phyloP scores from a whole-genome alignment of 2,888 invertebrate genomes.

The Enoplolaimus lenunculus region DNA sequence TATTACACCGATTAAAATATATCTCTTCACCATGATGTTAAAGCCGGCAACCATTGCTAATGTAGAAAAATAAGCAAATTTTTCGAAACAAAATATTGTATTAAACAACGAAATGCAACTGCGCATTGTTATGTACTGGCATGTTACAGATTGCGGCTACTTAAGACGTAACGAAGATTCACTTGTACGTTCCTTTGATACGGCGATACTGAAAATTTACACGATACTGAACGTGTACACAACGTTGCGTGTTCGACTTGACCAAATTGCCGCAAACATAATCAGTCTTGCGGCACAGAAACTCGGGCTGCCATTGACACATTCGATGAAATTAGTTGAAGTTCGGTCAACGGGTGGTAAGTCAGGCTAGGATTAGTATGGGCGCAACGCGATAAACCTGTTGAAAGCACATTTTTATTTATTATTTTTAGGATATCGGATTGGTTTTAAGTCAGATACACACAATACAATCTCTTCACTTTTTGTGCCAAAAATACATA shows the following conservation, averaged over 20 bases:
- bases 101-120: no score
- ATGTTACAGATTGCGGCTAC: slow-evolving; percentile 35
- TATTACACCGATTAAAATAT: no score
- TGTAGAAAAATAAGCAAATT: no score
- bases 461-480: no score
- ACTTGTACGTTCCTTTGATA: slow-evolving; percentile 35
- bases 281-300: slow-evolving; percentile 60
- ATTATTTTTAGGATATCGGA: no score
- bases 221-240: slow-evolving; percentile 68
- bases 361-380: slow-evolving; percentile 55
- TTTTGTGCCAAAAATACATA: no score
- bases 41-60: no score
- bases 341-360: slow-evolving; percentile 54
- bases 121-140: no score
- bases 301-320: slow-evolving; percentile 55
- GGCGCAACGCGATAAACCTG: slow-evolving; percentile 60
- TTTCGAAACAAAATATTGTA: no score
- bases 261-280: slow-evolving; percentile 57
- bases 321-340: slow-evolving; percentile 51
- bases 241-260: slow-evolving; percentile 58
- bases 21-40: no score
- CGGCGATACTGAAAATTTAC: slow-evolving; percentile 56
- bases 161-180: slow-evolving; percentile 29
- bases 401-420: no score
- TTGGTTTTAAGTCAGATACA: no score